phyloP scores from a whole-genome alignment of 1,140 invertebrate genomes.

The Chironomus tepperi region DNA sequence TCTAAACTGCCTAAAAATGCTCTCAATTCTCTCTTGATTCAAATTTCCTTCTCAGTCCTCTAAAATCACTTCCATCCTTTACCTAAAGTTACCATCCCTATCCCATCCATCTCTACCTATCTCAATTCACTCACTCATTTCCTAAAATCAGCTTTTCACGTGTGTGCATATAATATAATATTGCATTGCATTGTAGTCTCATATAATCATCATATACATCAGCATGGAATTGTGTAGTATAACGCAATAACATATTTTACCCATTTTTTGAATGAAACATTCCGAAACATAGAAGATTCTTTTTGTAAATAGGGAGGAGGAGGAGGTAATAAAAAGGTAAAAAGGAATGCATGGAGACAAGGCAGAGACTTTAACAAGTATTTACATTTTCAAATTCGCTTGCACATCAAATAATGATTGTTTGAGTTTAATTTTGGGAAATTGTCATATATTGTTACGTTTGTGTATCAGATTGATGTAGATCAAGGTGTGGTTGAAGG shows the following conservation, averaged over 20 bases:
- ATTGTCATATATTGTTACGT: neutral
- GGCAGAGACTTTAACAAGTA: slow-evolving; percentile 5
- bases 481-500: neutral
- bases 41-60: no score
- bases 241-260: no score
- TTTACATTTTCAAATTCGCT: slow-evolving; percentile 15
- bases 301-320: no score
- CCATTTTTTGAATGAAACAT: no score
- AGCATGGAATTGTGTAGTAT: no score
- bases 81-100: no score
- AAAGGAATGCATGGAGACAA: neutral
- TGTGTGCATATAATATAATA: neutral
- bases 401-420: slow-evolving; percentile 18
- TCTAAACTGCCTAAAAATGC: no score
- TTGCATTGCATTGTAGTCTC: no score
- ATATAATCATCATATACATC: no score
- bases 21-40: no score
- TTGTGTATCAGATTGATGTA: neutral
- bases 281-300: no score
- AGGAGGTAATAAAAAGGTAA: neutral
- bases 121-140: neutral
- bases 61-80: no score
- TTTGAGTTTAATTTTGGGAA: slow-evolving; percentile 12
- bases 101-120: neutral
- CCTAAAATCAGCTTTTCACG: neutral